Base-by-base conservation (phyloP, 92 coral and sea anemone genomes). In the Pocillopora meandrina region DNA sequence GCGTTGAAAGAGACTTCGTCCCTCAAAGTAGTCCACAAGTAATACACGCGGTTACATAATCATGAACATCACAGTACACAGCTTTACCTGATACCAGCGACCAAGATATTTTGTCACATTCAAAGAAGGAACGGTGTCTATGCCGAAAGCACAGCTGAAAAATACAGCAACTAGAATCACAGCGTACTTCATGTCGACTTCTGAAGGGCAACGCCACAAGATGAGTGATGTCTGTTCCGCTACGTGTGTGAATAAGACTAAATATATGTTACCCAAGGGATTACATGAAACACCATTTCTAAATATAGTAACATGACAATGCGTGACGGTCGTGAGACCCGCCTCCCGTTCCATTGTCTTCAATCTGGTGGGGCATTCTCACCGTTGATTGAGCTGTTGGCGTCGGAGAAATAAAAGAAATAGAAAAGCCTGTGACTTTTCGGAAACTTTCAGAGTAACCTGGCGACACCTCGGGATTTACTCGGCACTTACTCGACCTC, bases 11-110 rank as follows among this genome's bases (percentile, higher is more conserved):
- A 42, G 4, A 42, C 52, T 42, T 42, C 52, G 52, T 42, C 52
- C 7, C 52, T 42, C 52, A 3, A 42, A 42, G 52, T 7, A 42
- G 52, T 42, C 7, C 52, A 42, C 52, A 42, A 42, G 52, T 7
- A 3, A 7, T 42, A 42, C 7, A 42, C 8, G 52, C 7, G 52
- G 52, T 42, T 42, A 42, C 52, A 42, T 42, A 42, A 42, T 42
- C 7, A 42, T 42, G 52, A 42, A 42, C 4, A 42, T 7, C 8
- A 42, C 8, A 3, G 52, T 42, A 3, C 8, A 42, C 52, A 7
- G 52, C 52, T 23, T 2, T 81, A 90, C 93, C 93, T 90, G 93
- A 61, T 90, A 90, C 93, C 93, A 90, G 3, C 93, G 87, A 21
- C 93, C 93, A 35, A 90, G 90, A 82, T 90, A 90, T 35, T 81